Conservation (phyloP, 2,888 invertebrate species). For the Brachycybe producta region DNA sequence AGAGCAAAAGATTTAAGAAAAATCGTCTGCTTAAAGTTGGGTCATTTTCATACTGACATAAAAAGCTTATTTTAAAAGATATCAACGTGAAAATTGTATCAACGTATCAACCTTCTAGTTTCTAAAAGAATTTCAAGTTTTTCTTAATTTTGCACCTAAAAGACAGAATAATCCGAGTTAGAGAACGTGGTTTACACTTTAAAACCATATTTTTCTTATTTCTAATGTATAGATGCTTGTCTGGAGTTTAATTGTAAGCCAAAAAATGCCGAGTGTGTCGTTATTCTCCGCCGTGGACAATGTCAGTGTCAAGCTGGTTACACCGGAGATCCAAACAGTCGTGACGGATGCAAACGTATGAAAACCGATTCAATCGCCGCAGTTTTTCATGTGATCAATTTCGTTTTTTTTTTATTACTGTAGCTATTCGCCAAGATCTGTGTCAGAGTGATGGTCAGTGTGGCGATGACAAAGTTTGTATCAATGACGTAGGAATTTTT, state of each 20-base stretch:
- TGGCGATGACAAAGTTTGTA: constrained; percentile 65
- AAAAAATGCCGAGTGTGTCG: constrained; percentile 59
- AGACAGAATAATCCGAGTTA: too few relatives aligned
- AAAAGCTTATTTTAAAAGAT: too few relatives aligned
- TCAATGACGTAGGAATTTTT: constrained; percentile 25
- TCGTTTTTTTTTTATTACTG: not conserved
- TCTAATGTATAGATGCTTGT: constrained; percentile 43
- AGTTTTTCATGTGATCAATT: not conserved
- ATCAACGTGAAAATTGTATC: too few relatives aligned
- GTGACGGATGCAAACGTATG: constrained; percentile 61
- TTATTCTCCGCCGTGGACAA: constrained; percentile 35
- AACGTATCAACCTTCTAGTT: too few relatives aligned
- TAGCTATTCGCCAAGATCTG: constrained; percentile 50
- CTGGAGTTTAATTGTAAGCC: constrained; percentile 67
- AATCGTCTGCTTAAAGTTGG: too few relatives aligned
- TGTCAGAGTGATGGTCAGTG: constrained; percentile 71
- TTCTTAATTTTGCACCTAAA: too few relatives aligned
- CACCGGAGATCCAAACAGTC: constrained; percentile 77
- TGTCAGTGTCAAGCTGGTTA: constrained; percentile 75
- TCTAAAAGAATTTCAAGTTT: too few relatives aligned
- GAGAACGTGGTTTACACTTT: not conserved
- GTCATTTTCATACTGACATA: too few relatives aligned
- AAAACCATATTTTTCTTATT: not conserved
- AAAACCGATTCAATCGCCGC: not conserved
- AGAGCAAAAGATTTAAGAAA: too few relatives aligned